Base-by-base conservation (phyloP, 2,797 vertebrate species). In the Cuculus canorus region DNA sequence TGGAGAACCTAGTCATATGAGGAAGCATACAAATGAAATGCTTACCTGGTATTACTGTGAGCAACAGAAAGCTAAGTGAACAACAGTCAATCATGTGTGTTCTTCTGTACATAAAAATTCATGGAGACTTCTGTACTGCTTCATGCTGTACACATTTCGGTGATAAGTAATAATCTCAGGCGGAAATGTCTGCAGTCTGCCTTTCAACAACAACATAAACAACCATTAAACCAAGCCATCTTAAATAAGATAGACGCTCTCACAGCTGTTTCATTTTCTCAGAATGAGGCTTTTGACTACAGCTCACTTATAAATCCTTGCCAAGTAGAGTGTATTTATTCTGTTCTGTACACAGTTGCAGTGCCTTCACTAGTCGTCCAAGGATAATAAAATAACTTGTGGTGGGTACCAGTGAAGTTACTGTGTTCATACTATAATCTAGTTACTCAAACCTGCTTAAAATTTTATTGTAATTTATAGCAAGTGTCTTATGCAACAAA, bases 21-120 rank as follows among this genome's bases (percentile, higher is more conserved):
- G 45, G 60, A 59, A 77, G 71, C 11, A 19, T 27, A 23, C 21
- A 30, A 86, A 54, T 71, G 15, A 82, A 79, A 70, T 43, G 16
- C 27, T 94, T 82, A 53, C 53, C 60, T 89, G 68, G n/a, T 66
- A 24, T 5, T 77, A n/a, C 77, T 53, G 25, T 68, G 64, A 72
- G 61, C 1, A 6, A 39, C 39, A 78, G 80, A 50, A 47, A 63
- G 18, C 32, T 18, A 64, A 66, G 37, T 63, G 72, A 69, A 15
- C 0, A 3, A 21, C 37, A 45, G 39, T 24, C 32, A 57, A 3
- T 81, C 1, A 0, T 76, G 64, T 88, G 23, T 93, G 60, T 90
- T 90, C 48, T 96, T 11, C 68, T 78, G 56, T 53, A 61, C 22
- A 15, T 87, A 93, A 63, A 89, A 94, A 85, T 70, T 87, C 33